Percentiles rank a stretch among this genome's conserved stretches.
Conservation (phyloP, 2,888 invertebrate species). For the Zootermopsis nevadensis region DNA sequence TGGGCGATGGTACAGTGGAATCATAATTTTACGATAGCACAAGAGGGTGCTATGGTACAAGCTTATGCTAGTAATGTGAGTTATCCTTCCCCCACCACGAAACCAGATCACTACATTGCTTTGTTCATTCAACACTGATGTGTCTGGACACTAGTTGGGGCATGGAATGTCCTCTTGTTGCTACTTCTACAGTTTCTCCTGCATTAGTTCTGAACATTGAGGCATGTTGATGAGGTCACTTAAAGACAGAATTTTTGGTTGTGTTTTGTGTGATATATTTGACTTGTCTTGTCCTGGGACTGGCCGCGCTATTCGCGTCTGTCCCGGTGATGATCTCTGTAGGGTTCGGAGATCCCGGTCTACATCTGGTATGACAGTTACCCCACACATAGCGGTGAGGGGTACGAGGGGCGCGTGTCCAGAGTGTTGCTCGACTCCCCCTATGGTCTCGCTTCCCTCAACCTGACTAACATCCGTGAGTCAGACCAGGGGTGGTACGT, state of each 20-base stretch:
- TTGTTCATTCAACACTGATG: too few relatives aligned
- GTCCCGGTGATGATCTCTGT: slow-evolving; percentile 58
- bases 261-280: slow-evolving; percentile 13
- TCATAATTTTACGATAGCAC: too few relatives aligned
- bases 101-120: too few relatives aligned
- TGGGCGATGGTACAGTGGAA: too few relatives aligned
- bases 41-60: too few relatives aligned
- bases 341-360: slow-evolving; percentile 96
- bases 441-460: slow-evolving; percentile 92
- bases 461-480: slow-evolving; percentile 93
- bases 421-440: slow-evolving; percentile 88
- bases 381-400: slow-evolving; percentile 95
- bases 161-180: not conserved
- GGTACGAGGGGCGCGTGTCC: slow-evolving; percentile 92
- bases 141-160: too few relatives aligned
- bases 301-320: not conserved
- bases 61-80: too few relatives aligned
- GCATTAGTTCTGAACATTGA: not conserved
- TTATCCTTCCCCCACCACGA: too few relatives aligned
- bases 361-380: slow-evolving; percentile 99
- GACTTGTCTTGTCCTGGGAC: not conserved
- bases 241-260: not conserved
- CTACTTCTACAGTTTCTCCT: not conserved
- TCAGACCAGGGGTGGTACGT: slow-evolving; percentile 98
- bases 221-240: too few relatives aligned